Evolutionary conservation across 2,113 vertebrate genomes (phyloP), one percentile per base, ranked within the genome.

Genomic region (Megaceryle maxima): DNA sequence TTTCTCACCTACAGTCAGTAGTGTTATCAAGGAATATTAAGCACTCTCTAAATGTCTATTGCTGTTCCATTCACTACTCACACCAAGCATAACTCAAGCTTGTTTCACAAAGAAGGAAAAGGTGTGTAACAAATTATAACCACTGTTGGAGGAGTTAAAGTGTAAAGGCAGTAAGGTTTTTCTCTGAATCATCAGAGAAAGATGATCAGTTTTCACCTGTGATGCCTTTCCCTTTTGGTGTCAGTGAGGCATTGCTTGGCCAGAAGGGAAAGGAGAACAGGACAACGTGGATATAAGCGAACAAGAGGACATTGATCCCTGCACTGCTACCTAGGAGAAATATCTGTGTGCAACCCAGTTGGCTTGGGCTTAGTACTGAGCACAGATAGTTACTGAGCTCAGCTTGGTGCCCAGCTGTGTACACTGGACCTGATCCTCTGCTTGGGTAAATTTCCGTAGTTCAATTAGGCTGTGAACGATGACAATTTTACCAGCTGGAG

Each of bases 331-430:
- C 39, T 6, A 8, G 46, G 50, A 92, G 82, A 90, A 92, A 74
- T 50, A n/a, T 4, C 90, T 80, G 69, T 17, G 37, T 13, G 57
- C 60, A 85, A 64, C 76, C 37, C 88, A 16, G 35, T 6, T 94
- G 93, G 79, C 89, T 46, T 57, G 56, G 75, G 68, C 79, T 91
- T 57, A 46, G 51, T 13, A 2, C 83, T 13, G 75, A 88, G 86
- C 83, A 95, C 88, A 82, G 74, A 74, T 10, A 81, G 69, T 69
- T 85, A 63, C 86, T 83, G 85, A 95, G 86, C 95, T 84, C 92
- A 92, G 94, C 88, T 64, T 62, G 92, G 86, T 92, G 73, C 85
- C 90, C 96, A 96, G 86, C 94, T 96, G 96, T 95, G 96, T 94
- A 92, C 80, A 94, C 90, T 94, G 92, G 90, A 92, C 51, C 72